Evolutionary conservation across 2,797 vertebrate species (phyloP).

Genomic region (Girardinus metallicus): DNA sequence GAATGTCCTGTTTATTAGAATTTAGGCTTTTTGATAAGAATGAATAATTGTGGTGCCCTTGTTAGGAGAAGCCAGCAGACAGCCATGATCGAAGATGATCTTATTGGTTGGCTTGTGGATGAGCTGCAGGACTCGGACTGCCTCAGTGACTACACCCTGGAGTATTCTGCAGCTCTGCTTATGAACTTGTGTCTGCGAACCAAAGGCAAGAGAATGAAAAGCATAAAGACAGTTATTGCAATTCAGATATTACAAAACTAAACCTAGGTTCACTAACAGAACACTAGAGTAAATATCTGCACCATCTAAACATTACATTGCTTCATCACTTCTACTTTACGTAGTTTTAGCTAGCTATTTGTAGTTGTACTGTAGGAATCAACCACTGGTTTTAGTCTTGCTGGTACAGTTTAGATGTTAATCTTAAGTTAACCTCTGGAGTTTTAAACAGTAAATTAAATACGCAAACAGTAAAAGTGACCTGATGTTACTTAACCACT

Average conservation of each 20-base stretch:
- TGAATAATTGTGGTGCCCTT: constrained; percentile 9
- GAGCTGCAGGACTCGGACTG: constrained; percentile 89
- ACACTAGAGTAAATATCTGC: not conserved
- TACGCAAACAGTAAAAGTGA: not conserved
- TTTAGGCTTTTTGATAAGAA: not conserved
- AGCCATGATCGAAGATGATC: constrained; percentile 88
- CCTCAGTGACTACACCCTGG: constrained; percentile 91
- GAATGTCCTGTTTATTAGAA: not conserved
- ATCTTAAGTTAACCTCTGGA: not conserved
- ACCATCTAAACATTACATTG: not conserved
- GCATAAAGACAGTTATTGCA: not conserved
- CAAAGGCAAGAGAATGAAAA: constrained; percentile 78
- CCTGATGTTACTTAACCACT: not conserved
- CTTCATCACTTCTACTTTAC: not conserved
- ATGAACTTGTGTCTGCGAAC: constrained; percentile 95
- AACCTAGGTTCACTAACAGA: too few relatives aligned
- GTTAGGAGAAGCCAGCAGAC: constrained; percentile 90
- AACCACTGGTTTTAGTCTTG: not conserved
- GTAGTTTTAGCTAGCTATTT: not conserved
- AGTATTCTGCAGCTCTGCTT: constrained; percentile 90
- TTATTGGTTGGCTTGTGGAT: constrained; percentile 91
- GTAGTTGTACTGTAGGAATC: not conserved
- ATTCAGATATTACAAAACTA: not conserved
- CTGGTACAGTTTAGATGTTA: not conserved
- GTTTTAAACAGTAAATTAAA: not conserved